phyloP scores from a whole-genome alignment of 2,113 vertebrate species.

The Herpailurus yagouaroundi region DNA sequence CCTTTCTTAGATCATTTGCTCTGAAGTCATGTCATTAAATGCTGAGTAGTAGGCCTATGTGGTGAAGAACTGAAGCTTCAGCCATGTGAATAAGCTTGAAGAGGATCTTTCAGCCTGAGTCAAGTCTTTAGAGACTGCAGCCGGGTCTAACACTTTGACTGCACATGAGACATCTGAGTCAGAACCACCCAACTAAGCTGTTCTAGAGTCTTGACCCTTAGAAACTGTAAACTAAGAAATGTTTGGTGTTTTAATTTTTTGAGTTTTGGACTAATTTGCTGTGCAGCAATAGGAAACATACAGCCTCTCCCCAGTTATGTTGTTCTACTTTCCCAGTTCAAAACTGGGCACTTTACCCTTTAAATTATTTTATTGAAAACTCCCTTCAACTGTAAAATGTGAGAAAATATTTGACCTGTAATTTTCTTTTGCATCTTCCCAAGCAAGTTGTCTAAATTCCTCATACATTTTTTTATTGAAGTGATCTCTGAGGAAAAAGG shows the following conservation, averaged over 20 bases:
- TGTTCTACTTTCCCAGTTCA: background rate
- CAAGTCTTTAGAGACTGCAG: background rate
- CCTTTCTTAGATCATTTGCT: background rate
- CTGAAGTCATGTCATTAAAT: background rate
- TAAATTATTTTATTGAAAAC: background rate
- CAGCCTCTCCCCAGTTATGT: background rate
- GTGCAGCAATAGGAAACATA: background rate
- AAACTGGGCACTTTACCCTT: background rate
- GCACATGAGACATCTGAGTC: background rate
- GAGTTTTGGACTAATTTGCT: background rate
- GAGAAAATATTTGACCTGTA: slow-evolving; percentile 89
- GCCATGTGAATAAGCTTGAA: background rate
- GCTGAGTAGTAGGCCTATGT: background rate
- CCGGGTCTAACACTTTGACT: background rate
- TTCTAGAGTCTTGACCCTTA: background rate
- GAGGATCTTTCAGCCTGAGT: background rate
- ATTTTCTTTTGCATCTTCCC: slow-evolving; percentile 96
- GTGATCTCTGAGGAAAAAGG: slow-evolving; percentile 98
- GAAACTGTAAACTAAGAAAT: background rate
- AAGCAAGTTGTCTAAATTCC: slow-evolving; percentile 93
- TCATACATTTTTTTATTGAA: slow-evolving; percentile 99
- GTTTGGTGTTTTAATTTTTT: background rate
- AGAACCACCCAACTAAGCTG: background rate
- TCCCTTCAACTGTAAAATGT: background rate
- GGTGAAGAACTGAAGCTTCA: background rate